Percentiles rank a stretch among this genome's conserved stretches.
These are phyloP conservation scores for Cardiocondyla obscurior DNA, from an alignment of 1,140 invertebrate species.

Conservation along the genomic window DNA sequence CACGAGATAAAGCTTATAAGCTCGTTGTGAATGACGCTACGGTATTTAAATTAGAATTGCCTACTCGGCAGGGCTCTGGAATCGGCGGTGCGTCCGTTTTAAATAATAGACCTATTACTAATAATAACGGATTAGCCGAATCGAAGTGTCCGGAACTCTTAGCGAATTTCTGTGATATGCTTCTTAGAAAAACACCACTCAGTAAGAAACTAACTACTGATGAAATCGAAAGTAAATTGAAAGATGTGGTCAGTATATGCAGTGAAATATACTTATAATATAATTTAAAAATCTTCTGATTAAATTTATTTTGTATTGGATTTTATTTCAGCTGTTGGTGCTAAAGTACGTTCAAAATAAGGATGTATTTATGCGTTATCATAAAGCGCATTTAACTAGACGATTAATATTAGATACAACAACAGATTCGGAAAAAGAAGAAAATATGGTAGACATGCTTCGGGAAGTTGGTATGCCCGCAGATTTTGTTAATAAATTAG, in stretches of 20 bases:
- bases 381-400: slow-evolving; percentile 98
- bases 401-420: slow-evolving; percentile 97
- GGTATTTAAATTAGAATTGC: slow-evolving; percentile 94
- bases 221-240: slow-evolving; percentile 97
- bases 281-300: background rate
- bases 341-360: slow-evolving; percentile 99
- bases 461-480: slow-evolving; percentile 99
- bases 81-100: slow-evolving; percentile 72
- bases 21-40: slow-evolving; percentile 99
- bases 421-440: slow-evolving; percentile 99
- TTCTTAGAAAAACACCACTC: slow-evolving; percentile 97
- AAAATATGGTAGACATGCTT: slow-evolving; percentile 99
- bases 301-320: slow-evolving; percentile 16
- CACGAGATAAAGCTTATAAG: slow-evolving; percentile 99
- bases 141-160: slow-evolving; percentile 99
- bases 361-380: slow-evolving; percentile 99
- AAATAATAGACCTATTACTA: slow-evolving; percentile 78
- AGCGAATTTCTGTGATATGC: slow-evolving; percentile 99
- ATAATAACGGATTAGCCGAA: slow-evolving; percentile 88
- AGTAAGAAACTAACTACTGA: slow-evolving; percentile 98
- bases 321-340: slow-evolving; percentile 90
- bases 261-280: background rate
- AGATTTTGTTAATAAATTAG: slow-evolving; percentile 99
- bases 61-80: slow-evolving; percentile 85
- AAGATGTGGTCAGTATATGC: slow-evolving; percentile 90